Evolutionary conservation across 2,888 invertebrate species (phyloP).

Genomic region (Malacosoma neustria): DNA sequence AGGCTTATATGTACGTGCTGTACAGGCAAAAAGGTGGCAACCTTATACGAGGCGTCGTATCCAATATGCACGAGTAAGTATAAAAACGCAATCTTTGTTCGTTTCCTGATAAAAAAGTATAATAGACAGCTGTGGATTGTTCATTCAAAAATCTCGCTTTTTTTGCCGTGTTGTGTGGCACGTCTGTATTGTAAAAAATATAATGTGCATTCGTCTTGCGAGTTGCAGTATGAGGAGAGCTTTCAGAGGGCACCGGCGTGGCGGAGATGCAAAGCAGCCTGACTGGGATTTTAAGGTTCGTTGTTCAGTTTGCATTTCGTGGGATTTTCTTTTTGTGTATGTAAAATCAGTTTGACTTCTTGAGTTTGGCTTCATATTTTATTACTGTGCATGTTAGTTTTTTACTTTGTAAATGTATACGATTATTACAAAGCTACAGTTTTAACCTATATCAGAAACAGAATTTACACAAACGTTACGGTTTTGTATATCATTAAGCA

Average conservation of each 20-base stretch:
- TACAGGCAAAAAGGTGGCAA: no score
- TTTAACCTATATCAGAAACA: no score
- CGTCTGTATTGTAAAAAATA: not conserved
- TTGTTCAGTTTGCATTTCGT: constrained; percentile 29
- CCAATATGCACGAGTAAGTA: no score
- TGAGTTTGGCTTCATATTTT: not conserved
- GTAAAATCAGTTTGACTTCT: not conserved
- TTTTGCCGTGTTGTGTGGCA: not conserved
- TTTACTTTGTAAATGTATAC: constrained; percentile 8
- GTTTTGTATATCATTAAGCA: no score
- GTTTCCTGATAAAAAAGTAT: no score
- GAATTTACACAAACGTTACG: no score
- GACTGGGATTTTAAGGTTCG: constrained; percentile 31
- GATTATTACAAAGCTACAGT: no score
- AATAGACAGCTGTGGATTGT: no score
- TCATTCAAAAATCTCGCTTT: not conserved
- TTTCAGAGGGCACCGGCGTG: constrained; percentile 20
- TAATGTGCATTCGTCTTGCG: constrained; percentile 29
- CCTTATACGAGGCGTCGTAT: no score
- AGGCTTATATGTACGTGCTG: no score
- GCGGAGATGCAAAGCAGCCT: constrained; percentile 13
- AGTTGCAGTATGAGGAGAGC: constrained; percentile 28
- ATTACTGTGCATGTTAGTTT: not conserved
- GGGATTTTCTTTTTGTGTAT: constrained; percentile 16
- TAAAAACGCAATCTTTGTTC: no score